Evolutionary conservation across 2,888 invertebrate species (phyloP), one percentile per base, ranked within the genome.

Genomic region (Mystacides longicornis): DNA sequence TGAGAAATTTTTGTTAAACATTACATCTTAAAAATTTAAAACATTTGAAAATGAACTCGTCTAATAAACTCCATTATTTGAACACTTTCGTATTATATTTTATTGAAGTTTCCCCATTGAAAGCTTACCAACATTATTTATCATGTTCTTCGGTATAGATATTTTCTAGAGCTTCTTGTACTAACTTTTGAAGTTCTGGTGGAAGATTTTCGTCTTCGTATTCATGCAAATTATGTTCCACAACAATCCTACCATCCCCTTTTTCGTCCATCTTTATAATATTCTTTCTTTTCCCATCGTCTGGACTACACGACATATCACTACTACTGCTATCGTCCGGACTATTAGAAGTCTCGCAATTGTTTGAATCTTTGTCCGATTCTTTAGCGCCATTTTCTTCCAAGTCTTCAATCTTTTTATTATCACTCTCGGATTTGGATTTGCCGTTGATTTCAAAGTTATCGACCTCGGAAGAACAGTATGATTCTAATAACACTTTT

Each of bases 401-500:
- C 3, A 37, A 37, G 14, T 48, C 16, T 48, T 23, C 23, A n/a
- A 14, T 22, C 16, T 49, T 20, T 49, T 23, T 23, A n/a, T 4
- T n/a, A 19, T 31, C 18, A 9, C 3, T 31, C 2, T 21, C 23
- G n/a, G 33, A 16, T 7, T n/a, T 14, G 27, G 22, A 22, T 18
- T 54, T 20, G 5, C 9, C 42, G 20, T 54, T 54, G 9, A 49
- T 54, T 16, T 49, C 53, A 33, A 51, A 61, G 5, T 45, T 55
- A 63, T 81, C 80, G 19, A 80, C 77, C 61, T 75, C 73, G 9
- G 77, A 72, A 23, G 76, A 72, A 45, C 73, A 72, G 63, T 81
- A 81, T 14, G 83, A 78, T 61, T 85, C 82, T 9, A 87, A 70
- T n/a, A 87, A 71, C 66, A 83, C 79, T 68, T 81, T 81, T 1